Base-by-base conservation (phyloP, 2,797 vertebrate genomes). In the Bovichtus variegatus region DNA sequence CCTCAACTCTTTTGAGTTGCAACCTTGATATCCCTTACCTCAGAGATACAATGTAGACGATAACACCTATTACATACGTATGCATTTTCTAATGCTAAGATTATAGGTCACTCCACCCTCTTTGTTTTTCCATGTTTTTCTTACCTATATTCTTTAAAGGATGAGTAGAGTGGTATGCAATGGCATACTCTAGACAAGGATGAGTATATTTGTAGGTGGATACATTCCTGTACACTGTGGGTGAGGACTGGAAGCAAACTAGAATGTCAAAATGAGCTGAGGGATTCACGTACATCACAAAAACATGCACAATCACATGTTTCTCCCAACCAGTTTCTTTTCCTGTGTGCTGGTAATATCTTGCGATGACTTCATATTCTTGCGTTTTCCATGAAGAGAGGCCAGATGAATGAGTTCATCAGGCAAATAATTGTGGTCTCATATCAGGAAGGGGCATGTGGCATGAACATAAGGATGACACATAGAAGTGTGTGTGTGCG, bases 11-110 rank as follows among this genome's bases (percentile, higher is more conserved):
- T 72, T 74, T 43, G 43, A 58, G 74, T 43, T 59, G 43, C 23
- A 65, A 71, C 38, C 69, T 81, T 44, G 51, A 75, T 80, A 76
- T 81, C 57, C 71, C 76, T 71, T 76, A 74, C 74, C 74, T 69
- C 25, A 23, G 77, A 71, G 70, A 87, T 65, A 81, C 78, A 75
- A 77, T 81, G 68, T 69, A 74, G 62, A 72, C 64, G 29, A 72
- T 81, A 80, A 59, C 69, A 60, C 73, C 80, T 82, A 88, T 90
- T 79, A 84, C 93, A 90, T 87, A 91, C 91, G 75, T 75, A 88
- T 91, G 78, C n/a, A n/a, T n/a, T n/a, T n/a, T 74, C 59, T 87
- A 73, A 90, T 65, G 70, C 78, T 66, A 79, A 82, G 66, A 87
- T 82, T 78, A 77, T 66, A 69, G 76, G 65, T 81, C 78, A 61